Percentiles rank a stretch among this genome's conserved stretches.
Conservation (phyloP, 2,888 invertebrate genomes). For the Mimachlamys varia region DNA sequence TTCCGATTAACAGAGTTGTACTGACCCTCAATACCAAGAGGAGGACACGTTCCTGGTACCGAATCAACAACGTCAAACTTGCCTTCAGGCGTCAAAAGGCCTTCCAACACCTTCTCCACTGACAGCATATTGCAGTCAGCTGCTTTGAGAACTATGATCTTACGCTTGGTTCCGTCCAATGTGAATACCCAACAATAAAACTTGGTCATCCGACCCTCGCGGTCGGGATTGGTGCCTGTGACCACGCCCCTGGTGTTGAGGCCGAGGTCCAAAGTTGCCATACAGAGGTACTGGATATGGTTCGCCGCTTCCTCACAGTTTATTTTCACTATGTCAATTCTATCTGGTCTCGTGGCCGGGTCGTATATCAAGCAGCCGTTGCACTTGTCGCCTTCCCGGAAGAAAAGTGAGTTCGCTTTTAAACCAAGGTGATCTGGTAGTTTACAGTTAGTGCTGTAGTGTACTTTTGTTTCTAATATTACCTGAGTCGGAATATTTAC, state of each 20-base stretch:
- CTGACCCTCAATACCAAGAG: not conserved
- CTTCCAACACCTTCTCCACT: not conserved
- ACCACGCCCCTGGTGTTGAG: not conserved
- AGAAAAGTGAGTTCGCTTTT: constrained; percentile 32
- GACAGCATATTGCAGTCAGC: constrained; percentile 9
- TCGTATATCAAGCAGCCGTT: not conserved
- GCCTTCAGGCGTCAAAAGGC: not conserved
- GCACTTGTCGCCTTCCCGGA: constrained; percentile 20
- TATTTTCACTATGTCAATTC: not conserved
- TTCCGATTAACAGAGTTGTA: not conserved
- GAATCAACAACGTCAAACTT: not conserved
- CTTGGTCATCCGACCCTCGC: not conserved
- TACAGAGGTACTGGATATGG: not conserved
- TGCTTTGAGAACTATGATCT: not conserved
- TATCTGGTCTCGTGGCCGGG: not conserved
- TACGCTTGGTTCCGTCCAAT: not conserved
- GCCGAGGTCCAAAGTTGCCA: not conserved
- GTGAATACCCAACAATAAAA: constrained; percentile 14
- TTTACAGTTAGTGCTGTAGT: constrained; percentile 37
- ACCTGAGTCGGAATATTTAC: constrained; percentile 38
- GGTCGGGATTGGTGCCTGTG: not conserved
- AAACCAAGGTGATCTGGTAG: constrained; percentile 46
- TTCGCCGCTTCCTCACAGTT: not conserved
- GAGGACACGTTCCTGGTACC: not conserved
- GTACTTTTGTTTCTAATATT: constrained; percentile 38